A percentile compares a stretch with the other conserved stretches of the same genome.
phyloP scores from a whole-genome alignment of 1,140 invertebrate species.

The Notospermus geniculatus region DNA sequence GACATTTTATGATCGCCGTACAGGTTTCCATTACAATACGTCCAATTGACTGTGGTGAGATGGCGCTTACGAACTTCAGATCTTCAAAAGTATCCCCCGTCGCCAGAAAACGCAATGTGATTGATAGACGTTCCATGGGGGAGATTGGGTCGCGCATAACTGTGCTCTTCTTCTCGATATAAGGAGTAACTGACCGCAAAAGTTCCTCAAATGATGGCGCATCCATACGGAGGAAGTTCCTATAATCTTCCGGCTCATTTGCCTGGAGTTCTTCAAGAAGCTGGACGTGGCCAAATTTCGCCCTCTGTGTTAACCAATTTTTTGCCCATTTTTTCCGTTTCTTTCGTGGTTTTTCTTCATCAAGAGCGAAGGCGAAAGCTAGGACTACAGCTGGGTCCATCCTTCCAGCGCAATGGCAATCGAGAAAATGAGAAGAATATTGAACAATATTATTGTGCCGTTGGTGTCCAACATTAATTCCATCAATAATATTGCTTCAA shows the following conservation, averaged over 20 bases:
- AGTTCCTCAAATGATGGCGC: not conserved
- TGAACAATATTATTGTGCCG: constrained; percentile 3
- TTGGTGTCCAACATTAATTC: not conserved
- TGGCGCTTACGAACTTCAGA: constrained; percentile 1
- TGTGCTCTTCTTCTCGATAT: not conserved
- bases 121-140: not conserved
- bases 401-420: not conserved
- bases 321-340: not conserved
- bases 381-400: not conserved
- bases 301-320: constrained; percentile 1
- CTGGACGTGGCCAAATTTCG: not conserved
- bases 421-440: not conserved
- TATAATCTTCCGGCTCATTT: constrained; percentile 6
- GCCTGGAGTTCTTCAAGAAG: not conserved
- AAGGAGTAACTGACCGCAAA: not conserved
- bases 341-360: not conserved
- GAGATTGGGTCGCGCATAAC: constrained; percentile 6
- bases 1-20: not conserved
- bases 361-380: constrained; percentile 3
- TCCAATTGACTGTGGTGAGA: constrained; percentile 7
- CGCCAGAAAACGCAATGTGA: constrained; percentile 1
- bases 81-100: constrained; percentile 2
- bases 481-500: not conserved
- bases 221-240: constrained; percentile 8
- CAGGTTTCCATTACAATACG: constrained; percentile 5